Base-by-base conservation (phyloP, 1,140 invertebrate genomes). In the Drosophila trapezifrons region DNA sequence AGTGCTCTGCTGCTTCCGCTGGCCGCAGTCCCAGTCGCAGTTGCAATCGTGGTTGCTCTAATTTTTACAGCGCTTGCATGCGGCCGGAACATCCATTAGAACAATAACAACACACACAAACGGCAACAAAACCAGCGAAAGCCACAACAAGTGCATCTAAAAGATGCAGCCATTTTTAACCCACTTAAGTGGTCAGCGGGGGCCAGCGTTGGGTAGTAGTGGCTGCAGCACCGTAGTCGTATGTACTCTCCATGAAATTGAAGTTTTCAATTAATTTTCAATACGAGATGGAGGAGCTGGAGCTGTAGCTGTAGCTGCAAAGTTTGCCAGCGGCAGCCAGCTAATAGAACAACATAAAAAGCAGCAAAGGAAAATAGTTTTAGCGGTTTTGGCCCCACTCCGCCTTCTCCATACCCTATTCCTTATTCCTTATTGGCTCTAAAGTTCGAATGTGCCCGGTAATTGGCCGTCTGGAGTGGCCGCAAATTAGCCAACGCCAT, bases 221-320 rank as follows among this genome's bases (percentile, higher is more conserved):
- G 47, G n/a, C 47, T 18, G 64, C 45, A 17, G 17, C 3, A n/a
- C 54, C n/a, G n/a, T n/a, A n/a, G n/a, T n/a, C n/a, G n/a, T n/a
- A n/a, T n/a, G 49, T 73, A 67, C 76, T 83, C 52, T 76, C 55
- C 49, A 83, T 77, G 72, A 77, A 83, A 80, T 80, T 70, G 72
- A 75, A 89, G 79, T 87, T 87, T 89, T 83, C 80, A 87, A 87
- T 87, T 87, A 87, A 87, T 87, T 87, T 83, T 67, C 84, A 87
- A 87, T 87, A 71, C 60, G 35, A 69, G 62, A 37, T 45, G 59
- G 43, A 47, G 49, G 7, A 46, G 6, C 17, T 15, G 22, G 35
- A 37, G 37, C 15, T 37, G 35, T 3, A 12, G 22, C 22, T 5
- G 32, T 10, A 18, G 35, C 54, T 56, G 47, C n/a, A 22, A 63